Conservation (phyloP, 37 sponge, comb jelly and placozoan species). For the Hexactinellida sp. region DNA sequence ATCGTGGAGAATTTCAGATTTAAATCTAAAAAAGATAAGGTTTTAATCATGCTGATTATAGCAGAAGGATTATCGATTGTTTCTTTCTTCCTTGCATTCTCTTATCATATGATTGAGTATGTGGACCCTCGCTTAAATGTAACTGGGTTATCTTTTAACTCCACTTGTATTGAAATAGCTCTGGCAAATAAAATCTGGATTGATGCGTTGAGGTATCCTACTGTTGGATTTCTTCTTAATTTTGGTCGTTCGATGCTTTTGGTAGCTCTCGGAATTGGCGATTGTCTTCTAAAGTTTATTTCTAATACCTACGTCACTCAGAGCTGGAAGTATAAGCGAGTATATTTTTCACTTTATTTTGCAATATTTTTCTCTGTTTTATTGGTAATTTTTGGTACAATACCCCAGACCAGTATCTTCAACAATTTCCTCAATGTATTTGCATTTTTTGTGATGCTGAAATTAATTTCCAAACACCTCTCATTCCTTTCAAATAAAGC, state of each 20-base stretch:
- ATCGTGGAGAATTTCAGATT: no score
- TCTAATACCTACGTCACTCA: background rate
- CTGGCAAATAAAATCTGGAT: background rate
- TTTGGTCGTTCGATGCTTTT: background rate
- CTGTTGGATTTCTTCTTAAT: background rate
- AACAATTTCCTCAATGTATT: background rate
- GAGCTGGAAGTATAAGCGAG: background rate
- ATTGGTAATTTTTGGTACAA: background rate
- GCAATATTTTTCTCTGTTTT: background rate
- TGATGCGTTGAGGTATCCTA: background rate
- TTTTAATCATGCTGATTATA: background rate
- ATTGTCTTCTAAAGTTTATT: background rate
- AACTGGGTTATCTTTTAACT: background rate
- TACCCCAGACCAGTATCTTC: background rate
- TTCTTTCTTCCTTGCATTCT: background rate
- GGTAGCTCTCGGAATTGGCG: background rate
- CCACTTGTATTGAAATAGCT: background rate
- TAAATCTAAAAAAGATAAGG: background rate
- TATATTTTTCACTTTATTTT: background rate
- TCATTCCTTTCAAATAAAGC: background rate
- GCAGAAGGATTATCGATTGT: background rate
- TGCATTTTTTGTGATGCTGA: background rate
- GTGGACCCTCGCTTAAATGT: background rate
- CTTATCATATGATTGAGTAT: background rate
- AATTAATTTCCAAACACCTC: background rate